Base-by-base conservation (phyloP, 2,113 vertebrate genomes). In the Lepisosteus osseus region DNA sequence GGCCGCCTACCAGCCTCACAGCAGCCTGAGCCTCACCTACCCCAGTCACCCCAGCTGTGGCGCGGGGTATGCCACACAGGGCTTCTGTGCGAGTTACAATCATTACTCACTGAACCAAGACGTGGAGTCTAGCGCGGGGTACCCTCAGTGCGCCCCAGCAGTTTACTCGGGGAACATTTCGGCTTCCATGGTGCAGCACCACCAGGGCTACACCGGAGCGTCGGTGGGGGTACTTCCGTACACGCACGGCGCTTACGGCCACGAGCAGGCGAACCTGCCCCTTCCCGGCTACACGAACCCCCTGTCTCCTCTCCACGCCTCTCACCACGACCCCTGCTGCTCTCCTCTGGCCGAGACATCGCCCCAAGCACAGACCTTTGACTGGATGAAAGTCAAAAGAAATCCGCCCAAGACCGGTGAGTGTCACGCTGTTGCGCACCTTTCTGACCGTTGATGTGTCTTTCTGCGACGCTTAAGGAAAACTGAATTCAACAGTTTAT, bases 311-410 rank as follows among this genome's bases (percentile, higher is more conserved):
- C 90, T 96, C 61, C 95, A 97, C 74, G 86, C 89, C 43, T 89
- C 85, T 63, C 96, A 95, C 80, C 90, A 93, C 80, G 95, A 96
- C 74, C 86, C 88, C 56, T 92, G 95, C 76, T 95, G 92, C 65
- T 96, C 95, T n/a, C 96, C 97, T 57, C 82, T 94, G 62, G 86
- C 93, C 6, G 97, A 98, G 69, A 88, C 92, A 4, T 90, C 92
- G 12, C 86, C 95, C 64, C 90, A 93, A 62, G 90, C 95, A 4
- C 97, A 98, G 80, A 99, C 97, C 62, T 99, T 99, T 86, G 97
- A 98, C 90, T 99, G 97, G 97, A 99, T 99, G 97, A 99, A 97
- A 90, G 97, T 99, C 44, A 99, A 98, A 86, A 91, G 97, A 85
- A 99, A 99, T 59, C 97, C 97, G 69, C 97, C 97, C 56, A 99